Evolutionary conservation across 2,797 vertebrate genomes (phyloP).

Genomic region (Percopsis omiscomaycus): DNA sequence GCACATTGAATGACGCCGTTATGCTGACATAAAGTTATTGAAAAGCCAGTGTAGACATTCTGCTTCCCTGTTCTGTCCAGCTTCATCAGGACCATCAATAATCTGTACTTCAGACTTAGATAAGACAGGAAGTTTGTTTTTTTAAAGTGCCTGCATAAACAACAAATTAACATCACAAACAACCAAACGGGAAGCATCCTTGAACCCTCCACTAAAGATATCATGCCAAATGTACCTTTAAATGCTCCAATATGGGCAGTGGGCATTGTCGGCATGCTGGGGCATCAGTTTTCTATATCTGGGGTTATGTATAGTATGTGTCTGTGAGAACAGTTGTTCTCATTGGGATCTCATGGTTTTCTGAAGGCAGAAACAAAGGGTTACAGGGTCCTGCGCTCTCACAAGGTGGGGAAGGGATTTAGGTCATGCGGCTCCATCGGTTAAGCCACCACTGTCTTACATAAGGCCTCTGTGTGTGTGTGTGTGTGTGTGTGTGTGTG

Average conservation of each 20-base stretch:
- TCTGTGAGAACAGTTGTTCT: slow-evolving; percentile 62
- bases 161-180: neutral
- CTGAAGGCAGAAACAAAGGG: slow-evolving; percentile 54
- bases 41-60: neutral
- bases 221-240: slow-evolving; percentile 44
- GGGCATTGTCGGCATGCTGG: slow-evolving; percentile 50
- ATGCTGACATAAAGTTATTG: neutral
- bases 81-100: neutral
- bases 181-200: slow-evolving; percentile 38
- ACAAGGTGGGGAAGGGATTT: slow-evolving; percentile 69
- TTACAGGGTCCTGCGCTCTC: slow-evolving; percentile 47
- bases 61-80: neutral
- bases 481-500: slow-evolving; percentile 14
- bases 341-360: slow-evolving; percentile 34
- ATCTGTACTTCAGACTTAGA: neutral
- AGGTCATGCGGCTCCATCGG: slow-evolving; percentile 57
- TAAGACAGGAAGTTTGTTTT: neutral
- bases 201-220: slow-evolving; percentile 38
- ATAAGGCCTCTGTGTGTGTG: slow-evolving; percentile 44
- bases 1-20: neutral
- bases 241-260: slow-evolving; percentile 27
- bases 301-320: slow-evolving; percentile 49
- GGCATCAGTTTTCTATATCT: slow-evolving; percentile 58
- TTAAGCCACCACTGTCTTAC: slow-evolving; percentile 58
- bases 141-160: neutral